Conservation (phyloP, 2,888 invertebrate genomes). For the Dyspetes luteomarginatus region DNA sequence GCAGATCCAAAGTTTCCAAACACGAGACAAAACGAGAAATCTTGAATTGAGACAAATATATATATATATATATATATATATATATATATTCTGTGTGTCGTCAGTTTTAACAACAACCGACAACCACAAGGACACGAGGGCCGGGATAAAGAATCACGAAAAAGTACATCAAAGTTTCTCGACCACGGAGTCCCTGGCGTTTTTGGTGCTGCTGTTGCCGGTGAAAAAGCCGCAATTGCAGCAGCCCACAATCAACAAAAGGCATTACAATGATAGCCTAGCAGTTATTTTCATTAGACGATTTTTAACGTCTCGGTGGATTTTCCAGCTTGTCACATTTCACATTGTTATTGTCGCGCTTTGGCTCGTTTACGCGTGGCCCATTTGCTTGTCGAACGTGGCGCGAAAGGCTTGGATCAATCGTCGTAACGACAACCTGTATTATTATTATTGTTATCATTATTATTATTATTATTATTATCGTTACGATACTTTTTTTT, state of each 20-base stretch:
- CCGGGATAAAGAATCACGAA: constrained; percentile 65
- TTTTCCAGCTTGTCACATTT: constrained; percentile 5
- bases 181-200: constrained; percentile 58
- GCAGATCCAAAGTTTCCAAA: too few species aligned
- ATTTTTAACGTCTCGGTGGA: constrained; percentile 68
- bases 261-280: constrained; percentile 82
- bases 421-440: constrained; percentile 6
- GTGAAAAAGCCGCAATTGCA: constrained; percentile 53
- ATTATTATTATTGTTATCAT: constrained; percentile 22
- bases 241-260: constrained; percentile 24
- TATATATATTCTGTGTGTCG: too few species aligned
- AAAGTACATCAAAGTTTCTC: constrained; percentile 66
- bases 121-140: constrained; percentile 30
- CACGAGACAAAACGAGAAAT: too few species aligned
- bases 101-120: too few species aligned
- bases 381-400: not conserved
- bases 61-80: too few species aligned
- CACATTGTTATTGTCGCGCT: constrained; percentile 6
- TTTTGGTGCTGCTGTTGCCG: constrained; percentile 58
- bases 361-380: too few species aligned
- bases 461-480: constrained; percentile 31
- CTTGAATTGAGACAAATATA: too few species aligned
- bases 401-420: constrained; percentile 1
- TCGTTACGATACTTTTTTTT: constrained; percentile 38
- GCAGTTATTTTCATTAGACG: constrained; percentile 78